phyloP scores from a whole-genome alignment of 2,888 invertebrate species.

The Metalampra italica region DNA sequence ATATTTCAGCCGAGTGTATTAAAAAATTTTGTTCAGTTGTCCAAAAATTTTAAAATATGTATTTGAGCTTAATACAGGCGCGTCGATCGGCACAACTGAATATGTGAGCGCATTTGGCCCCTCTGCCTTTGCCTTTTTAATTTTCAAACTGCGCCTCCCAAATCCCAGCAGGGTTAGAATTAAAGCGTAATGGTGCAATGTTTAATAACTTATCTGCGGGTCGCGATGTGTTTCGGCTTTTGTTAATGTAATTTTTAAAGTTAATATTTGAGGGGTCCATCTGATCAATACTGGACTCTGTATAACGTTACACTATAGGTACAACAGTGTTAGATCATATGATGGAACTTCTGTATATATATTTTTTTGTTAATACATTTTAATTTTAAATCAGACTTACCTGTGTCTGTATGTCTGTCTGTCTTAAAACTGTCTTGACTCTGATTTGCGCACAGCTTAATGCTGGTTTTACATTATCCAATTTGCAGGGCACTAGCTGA shows the following conservation, averaged over 20 bases:
- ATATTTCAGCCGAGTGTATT: no score
- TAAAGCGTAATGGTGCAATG: conserved; percentile 75
- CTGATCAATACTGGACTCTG: conserved; percentile 23
- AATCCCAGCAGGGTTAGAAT: conserved; percentile 68
- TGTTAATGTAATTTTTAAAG: conserved; percentile 70
- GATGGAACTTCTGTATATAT: no score
- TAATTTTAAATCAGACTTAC: no score
- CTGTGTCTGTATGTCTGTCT: no score
- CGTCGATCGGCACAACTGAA: conserved; percentile 54
- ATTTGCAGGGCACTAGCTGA: no score
- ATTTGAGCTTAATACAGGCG: conserved; percentile 54
- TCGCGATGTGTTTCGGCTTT: conserved; percentile 58
- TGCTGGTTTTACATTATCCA: no score
- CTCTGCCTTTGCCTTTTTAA: conserved; percentile 51
- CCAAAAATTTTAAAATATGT: no score
- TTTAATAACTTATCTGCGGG: conserved; percentile 76
- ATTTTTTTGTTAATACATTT: no score
- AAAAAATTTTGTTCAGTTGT: no score
- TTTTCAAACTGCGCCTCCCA: conserved; percentile 43
- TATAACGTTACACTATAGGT: not conserved
- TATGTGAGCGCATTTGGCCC: conserved; percentile 58
- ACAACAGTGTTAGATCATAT: no score
- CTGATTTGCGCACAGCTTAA: no score
- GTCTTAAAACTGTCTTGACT: no score
- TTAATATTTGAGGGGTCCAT: conserved; percentile 45